Percentiles rank a stretch among this genome's conserved stretches.
Conservation (phyloP, 2,113 vertebrate genomes). For the Blennius ocellaris region DNA sequence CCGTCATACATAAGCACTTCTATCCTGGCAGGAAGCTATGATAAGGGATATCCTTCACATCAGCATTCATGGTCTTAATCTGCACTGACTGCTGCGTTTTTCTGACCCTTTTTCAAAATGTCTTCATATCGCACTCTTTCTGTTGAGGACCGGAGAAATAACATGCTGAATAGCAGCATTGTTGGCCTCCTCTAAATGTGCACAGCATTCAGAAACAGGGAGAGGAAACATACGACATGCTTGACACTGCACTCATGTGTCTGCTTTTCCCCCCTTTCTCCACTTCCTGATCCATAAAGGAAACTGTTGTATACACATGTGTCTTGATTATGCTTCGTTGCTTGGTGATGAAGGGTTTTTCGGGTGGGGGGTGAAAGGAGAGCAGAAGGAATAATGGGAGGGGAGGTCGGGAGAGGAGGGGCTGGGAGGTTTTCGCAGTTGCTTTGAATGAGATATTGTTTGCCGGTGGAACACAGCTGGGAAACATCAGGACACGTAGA, state of each 20-base stretch:
- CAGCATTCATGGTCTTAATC: slow-evolving; percentile 34
- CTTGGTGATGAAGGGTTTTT: slow-evolving; percentile 72
- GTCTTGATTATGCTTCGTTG: slow-evolving; percentile 82
- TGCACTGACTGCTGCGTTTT: slow-evolving; percentile 6
- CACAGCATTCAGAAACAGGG: too few species aligned
- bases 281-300: slow-evolving; percentile 73
- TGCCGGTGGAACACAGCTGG: slow-evolving; percentile 84
- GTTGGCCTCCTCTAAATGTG: slow-evolving; percentile 56
- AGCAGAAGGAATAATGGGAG: slow-evolving; percentile 63
- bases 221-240: slow-evolving; percentile 25
- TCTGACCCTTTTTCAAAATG: slow-evolving; percentile 49
- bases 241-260: slow-evolving; percentile 63
- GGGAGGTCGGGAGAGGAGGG: slow-evolving; percentile 52
- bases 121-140: slow-evolving; percentile 28
- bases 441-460: slow-evolving; percentile 86
- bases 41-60: slow-evolving; percentile 48
- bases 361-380: slow-evolving; percentile 53
- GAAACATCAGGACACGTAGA: slow-evolving; percentile 81
- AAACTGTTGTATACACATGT: slow-evolving; percentile 79
- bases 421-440: slow-evolving; percentile 57
- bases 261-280: slow-evolving; percentile 25
- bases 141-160: slow-evolving; percentile 25
- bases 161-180: slow-evolving; percentile 68
- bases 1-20: slow-evolving; percentile 35
- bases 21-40: slow-evolving; percentile 52